Percentiles rank a stretch among this genome's conserved stretches.
These are phyloP conservation scores for Eristalis intricaria DNA, from an alignment of 2,888 invertebrate species.

Conservation along the genomic window DNA sequence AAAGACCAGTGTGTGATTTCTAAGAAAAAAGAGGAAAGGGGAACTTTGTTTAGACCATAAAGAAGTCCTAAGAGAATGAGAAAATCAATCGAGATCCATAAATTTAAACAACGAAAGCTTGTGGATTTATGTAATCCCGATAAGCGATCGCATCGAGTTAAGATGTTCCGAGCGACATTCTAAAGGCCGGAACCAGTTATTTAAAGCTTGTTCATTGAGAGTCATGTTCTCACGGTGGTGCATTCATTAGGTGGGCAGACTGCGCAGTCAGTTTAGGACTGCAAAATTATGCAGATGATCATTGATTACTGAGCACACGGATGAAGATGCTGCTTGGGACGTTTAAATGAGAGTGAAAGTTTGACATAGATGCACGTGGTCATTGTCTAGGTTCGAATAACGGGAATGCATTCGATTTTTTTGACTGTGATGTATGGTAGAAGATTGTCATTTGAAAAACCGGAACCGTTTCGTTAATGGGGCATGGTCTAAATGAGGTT, in stretches of 20 bases:
- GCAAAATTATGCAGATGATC: neutral
- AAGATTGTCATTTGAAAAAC: neutral
- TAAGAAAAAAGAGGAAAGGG: slow-evolving; percentile 63
- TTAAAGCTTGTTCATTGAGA: neutral
- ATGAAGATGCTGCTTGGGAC: neutral
- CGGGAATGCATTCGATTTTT: neutral
- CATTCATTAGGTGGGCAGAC: neutral
- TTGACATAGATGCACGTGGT: neutral
- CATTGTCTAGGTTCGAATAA: neutral
- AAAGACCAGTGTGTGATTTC: slow-evolving; percentile 77
- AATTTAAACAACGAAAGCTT: neutral
- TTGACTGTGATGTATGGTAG: neutral
- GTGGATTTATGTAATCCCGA: neutral
- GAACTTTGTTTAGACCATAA: neutral
- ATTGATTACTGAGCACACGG: neutral
- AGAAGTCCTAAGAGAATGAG: neutral
- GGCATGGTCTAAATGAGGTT: neutral
- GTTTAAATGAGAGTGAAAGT: neutral
- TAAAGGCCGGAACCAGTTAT: neutral
- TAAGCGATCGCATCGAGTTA: neutral
- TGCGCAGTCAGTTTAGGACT: neutral
- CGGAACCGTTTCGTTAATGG: neutral
- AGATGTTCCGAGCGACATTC: neutral
- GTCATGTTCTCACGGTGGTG: neutral
- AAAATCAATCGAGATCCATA: neutral